phyloP scores from a whole-genome alignment of 2,797 vertebrate genomes.

The Channa striata region DNA sequence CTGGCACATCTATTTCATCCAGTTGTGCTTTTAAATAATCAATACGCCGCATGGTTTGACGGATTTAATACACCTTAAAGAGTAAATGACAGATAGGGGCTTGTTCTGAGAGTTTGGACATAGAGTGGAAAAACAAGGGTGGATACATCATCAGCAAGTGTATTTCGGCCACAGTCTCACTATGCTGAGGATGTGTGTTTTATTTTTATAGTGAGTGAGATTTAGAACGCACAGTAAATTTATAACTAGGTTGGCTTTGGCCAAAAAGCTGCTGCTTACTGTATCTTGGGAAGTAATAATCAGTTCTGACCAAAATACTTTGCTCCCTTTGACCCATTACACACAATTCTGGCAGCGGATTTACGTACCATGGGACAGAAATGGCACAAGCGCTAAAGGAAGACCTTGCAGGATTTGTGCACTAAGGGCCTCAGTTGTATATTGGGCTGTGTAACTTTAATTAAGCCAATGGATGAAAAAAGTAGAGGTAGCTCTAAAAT shows the following conservation, averaged over 20 bases:
- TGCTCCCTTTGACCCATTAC: constrained; percentile 56
- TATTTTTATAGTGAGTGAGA: constrained; percentile 45
- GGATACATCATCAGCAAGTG: constrained; percentile 30
- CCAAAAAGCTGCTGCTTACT: constrained; percentile 62
- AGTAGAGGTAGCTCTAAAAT: neutral
- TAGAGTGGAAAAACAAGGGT: constrained; percentile 11
- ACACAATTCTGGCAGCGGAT: constrained; percentile 45
- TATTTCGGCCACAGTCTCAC: neutral
- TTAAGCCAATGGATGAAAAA: neutral
- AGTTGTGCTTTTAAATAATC: constrained; percentile 77
- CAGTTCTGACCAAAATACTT: constrained; percentile 61
- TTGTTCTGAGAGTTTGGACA: constrained; percentile 51
- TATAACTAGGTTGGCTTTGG: constrained; percentile 51
- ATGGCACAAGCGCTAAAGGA: constrained; percentile 36
- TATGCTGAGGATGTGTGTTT: constrained; percentile 6
- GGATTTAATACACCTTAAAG: constrained; percentile 65
- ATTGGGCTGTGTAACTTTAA: constrained; percentile 38
- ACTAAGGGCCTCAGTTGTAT: constrained; percentile 9
- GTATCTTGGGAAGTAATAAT: constrained; percentile 63
- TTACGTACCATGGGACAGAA: constrained; percentile 25
- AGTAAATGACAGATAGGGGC: constrained; percentile 61
- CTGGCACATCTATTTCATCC: constrained; percentile 70
- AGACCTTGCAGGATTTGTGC: constrained; percentile 24
- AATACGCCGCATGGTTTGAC: constrained; percentile 66
- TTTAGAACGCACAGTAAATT: constrained; percentile 45